Percentiles rank a stretch among this genome's conserved stretches.
Evolutionary conservation across 53 echinoderm and acorn worm genomes (phyloP).

Genomic region (Temnopleurus reevesii): DNA sequence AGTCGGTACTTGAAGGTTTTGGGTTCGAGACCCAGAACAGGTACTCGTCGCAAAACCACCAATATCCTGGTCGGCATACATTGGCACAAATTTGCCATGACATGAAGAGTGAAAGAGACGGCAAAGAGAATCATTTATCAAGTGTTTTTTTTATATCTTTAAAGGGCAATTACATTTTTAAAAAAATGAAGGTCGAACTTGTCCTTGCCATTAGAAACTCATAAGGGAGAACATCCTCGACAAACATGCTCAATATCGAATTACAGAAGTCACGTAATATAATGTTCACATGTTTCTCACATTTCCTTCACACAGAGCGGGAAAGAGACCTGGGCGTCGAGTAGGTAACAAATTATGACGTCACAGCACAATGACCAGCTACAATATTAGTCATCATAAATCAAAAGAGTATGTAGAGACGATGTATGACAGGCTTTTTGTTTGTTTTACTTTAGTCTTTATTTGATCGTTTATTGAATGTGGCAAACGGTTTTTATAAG

Average conservation of each 20-base stretch:
- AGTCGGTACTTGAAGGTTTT: not conserved
- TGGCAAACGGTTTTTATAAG: too few species aligned
- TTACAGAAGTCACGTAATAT: constrained; percentile 15
- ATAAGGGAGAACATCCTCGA: too few species aligned
- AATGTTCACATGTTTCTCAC: not conserved
- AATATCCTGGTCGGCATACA: too few species aligned
- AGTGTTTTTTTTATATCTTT: too few species aligned
- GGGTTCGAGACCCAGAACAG: too few species aligned
- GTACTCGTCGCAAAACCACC: too few species aligned
- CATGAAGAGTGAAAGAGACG: too few species aligned
- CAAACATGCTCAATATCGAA: constrained; percentile 2
- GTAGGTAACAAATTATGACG: constrained; percentile 53
- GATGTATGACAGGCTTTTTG: not conserved
- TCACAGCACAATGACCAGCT: constrained; percentile 46
- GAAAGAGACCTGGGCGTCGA: constrained; percentile 15
- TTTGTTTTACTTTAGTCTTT: not conserved
- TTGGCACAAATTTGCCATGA: too few species aligned
- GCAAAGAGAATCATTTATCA: too few species aligned
- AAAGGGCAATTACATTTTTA: too few species aligned
- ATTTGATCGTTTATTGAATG: too few species aligned
- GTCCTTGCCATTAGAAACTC: constrained; percentile 5
- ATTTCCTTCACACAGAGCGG: constrained; percentile 22
- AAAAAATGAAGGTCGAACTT: too few species aligned
- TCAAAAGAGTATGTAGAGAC: not conserved
- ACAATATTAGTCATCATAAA: constrained; percentile 20